Evolutionary conservation across 2,113 vertebrate genomes (phyloP).

Genomic region (Thunnus maccoyii): DNA sequence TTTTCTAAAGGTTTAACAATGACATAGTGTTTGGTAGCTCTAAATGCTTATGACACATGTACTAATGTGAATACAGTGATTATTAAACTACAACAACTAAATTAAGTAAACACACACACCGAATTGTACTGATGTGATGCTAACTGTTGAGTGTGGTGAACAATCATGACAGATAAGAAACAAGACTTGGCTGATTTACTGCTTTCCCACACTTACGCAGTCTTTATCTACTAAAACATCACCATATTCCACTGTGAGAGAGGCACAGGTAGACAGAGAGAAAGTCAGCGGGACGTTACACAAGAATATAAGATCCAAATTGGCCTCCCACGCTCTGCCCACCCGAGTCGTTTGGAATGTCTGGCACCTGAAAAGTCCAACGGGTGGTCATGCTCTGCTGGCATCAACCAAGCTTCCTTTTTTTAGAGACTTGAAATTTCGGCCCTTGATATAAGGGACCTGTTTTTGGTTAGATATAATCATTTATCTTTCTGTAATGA

Average conservation of each 20-base stretch:
- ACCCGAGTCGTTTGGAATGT: constrained; percentile 19
- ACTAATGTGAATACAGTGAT: neutral
- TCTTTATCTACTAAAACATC: constrained; percentile 28
- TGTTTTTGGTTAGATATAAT: neutral
- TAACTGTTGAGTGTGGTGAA: constrained; percentile 1
- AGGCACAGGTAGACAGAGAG: neutral
- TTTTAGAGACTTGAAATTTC: neutral
- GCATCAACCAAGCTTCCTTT: neutral
- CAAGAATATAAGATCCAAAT: neutral
- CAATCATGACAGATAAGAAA: constrained; percentile 22
- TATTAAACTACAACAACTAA: neutral
- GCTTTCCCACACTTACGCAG: constrained; percentile 8
- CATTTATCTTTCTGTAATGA: neutral
- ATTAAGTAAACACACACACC: neutral
- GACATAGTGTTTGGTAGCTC: neutral
- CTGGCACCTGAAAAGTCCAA: constrained; percentile 37
- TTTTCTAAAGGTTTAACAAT: neutral
- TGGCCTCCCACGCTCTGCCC: constrained; percentile 23
- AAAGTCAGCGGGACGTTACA: constrained; percentile 17
- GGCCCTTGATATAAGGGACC: neutral
- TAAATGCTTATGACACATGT: neutral
- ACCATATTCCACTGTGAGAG: constrained; percentile 3
- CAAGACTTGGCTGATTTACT: constrained; percentile 10
- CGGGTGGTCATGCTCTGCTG: constrained; percentile 19
- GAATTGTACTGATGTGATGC: neutral